A percentile compares a stretch with the other conserved stretches of the same genome.
phyloP scores from a whole-genome alignment of 2,888 invertebrate species.

The Apoda limacodes region DNA sequence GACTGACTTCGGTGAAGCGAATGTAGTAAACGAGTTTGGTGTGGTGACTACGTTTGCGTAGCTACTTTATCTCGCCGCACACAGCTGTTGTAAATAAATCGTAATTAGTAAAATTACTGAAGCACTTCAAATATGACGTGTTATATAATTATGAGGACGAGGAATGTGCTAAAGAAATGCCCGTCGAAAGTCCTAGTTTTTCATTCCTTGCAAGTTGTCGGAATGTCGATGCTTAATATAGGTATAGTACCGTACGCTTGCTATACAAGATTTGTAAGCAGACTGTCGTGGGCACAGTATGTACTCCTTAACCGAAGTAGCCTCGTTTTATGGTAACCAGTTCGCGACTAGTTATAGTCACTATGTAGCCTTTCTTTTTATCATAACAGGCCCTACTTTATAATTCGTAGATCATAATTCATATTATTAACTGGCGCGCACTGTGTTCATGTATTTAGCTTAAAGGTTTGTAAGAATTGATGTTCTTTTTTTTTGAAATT shows the following conservation, averaged over 20 bases:
- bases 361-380: conserved; percentile 42
- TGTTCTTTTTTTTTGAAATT: too few species aligned
- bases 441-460: too few species aligned
- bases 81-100: conserved; percentile 50
- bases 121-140: too few species aligned
- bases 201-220: conserved; percentile 53
- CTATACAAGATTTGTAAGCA: conserved; percentile 57
- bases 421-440: too few species aligned
- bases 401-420: too few species aligned
- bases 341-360: conserved; percentile 30
- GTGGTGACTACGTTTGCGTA: conserved; percentile 19
- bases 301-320: conserved; percentile 37
- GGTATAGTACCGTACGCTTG: conserved; percentile 55
- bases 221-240: conserved; percentile 59
- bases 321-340: conserved; percentile 49
- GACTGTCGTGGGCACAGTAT: conserved; percentile 41
- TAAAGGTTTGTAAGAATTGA: too few species aligned
- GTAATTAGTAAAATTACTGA: too few species aligned
- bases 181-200: too few species aligned
- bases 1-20: conserved; percentile 57
- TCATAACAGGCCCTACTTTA: too few species aligned
- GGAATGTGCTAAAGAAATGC: too few species aligned
- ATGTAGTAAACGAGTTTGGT: conserved; percentile 51
- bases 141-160: too few species aligned
- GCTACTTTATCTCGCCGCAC: conserved; percentile 28